Percentiles rank a stretch among this genome's conserved stretches.
These are phyloP conservation scores for Harmothoe impar DNA, from an alignment of 2,888 invertebrate genomes.

Conservation along the genomic window DNA sequence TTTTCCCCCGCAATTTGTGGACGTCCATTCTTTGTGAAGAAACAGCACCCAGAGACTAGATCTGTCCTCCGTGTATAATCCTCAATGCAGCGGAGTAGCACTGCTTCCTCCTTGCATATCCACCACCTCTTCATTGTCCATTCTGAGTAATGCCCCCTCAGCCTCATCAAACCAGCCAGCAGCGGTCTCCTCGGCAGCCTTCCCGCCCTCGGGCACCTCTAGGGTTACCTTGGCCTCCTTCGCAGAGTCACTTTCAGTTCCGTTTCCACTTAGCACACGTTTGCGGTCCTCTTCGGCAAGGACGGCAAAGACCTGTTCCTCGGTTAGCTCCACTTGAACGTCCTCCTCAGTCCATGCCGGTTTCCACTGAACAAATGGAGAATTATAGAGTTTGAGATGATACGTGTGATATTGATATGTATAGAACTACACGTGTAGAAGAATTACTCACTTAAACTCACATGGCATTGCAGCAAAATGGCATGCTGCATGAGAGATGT, in stretches of 20 bases:
- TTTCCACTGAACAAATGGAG: conserved; percentile 24
- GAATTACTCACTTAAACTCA: too few relatives aligned
- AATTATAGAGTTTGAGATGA: too few relatives aligned
- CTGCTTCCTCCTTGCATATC: neutral
- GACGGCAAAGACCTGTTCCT: conserved; percentile 46
- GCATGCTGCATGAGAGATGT: too few relatives aligned
- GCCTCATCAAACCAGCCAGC: neutral
- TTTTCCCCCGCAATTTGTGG: too few relatives aligned
- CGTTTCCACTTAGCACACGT: neutral
- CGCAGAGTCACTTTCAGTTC: neutral
- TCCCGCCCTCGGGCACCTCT: neutral
- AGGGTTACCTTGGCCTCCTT: neutral
- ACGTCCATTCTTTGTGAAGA: too few relatives aligned
- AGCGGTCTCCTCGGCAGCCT: neutral
- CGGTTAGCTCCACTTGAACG: conserved; percentile 25
- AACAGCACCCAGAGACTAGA: too few relatives aligned
- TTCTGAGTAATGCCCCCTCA: neutral
- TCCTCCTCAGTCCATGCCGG: conserved; percentile 48
- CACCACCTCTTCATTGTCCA: conserved; percentile 1
- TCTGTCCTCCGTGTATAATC: too few relatives aligned
- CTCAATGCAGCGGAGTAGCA: neutral
- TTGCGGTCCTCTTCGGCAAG: conserved; percentile 29
- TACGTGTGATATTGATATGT: too few relatives aligned
- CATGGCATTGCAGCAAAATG: too few relatives aligned
- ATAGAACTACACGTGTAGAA: too few relatives aligned